Evolutionary conservation across 1,140 invertebrate species (phyloP).

Genomic region (Lerema accius): DNA sequence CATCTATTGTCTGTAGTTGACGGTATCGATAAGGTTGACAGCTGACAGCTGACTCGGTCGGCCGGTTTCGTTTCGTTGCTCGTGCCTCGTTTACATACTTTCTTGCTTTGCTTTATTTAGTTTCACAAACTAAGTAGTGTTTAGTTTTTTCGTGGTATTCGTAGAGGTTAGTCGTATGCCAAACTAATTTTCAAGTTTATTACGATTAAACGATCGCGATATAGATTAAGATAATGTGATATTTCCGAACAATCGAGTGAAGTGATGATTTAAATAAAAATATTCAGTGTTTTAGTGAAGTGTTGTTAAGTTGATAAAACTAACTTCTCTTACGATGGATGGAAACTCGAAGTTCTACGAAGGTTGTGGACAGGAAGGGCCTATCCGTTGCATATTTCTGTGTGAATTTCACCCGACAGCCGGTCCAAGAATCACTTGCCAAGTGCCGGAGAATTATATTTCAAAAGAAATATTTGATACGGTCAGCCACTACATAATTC

Average conservation of each 20-base stretch:
- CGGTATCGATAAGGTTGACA: too few species aligned
- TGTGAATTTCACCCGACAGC: conserved; percentile 93
- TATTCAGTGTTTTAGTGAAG: conserved; percentile 20
- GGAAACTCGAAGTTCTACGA: conserved; percentile 77
- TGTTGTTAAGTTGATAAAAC: conserved; percentile 22
- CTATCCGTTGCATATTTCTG: conserved; percentile 91
- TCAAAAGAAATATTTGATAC: conserved; percentile 95
- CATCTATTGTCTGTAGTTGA: too few species aligned
- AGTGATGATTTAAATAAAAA: conserved; percentile 5
- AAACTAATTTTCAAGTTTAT: conserved; percentile 6
- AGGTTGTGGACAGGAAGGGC: conserved; percentile 86
- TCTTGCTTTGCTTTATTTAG: too few species aligned
- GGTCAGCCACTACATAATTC: conserved; percentile 96
- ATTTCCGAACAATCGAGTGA: conserved; percentile 1
- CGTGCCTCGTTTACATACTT: too few species aligned
- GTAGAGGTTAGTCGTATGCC: neutral
- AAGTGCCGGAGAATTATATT: conserved; percentile 92
- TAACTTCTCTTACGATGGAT: conserved; percentile 62
- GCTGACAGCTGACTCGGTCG: too few species aligned
- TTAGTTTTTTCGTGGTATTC: conserved; percentile 9
- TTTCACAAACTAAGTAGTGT: too few species aligned
- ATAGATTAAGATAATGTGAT: neutral
- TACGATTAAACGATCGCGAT: conserved; percentile 12
- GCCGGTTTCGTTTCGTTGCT: too few species aligned
- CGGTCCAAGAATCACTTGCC: conserved; percentile 92